Evolutionary conservation across 2,888 invertebrate species (phyloP), one percentile per base, ranked within the genome.

Genomic region (Oxycera nigricornis): DNA sequence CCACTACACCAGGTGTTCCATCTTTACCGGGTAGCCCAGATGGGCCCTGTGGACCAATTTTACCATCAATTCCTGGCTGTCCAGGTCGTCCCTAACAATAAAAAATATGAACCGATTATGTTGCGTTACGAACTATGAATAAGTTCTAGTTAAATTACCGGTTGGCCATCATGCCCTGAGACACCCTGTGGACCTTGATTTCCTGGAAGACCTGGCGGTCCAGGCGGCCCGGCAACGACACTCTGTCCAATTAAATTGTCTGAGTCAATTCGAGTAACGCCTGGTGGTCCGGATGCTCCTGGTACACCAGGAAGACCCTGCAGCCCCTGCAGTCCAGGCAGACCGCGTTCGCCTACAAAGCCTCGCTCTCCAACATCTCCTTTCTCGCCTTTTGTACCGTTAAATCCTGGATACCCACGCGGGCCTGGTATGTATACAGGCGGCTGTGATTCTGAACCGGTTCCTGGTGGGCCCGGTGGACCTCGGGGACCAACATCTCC

Each of bases 21-120:
- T 89, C 88, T 46, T 88, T 86, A 0, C 94, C 95, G 3, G 90
- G 87, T 76, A 89, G 87, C 0, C 94, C 94, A 41, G 91, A 90
- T 76, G 91, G 91, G n/a, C 94, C 94, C 79, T 89, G 87, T 78
- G 90, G 90, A 0, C 93, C 93, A 2, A 86, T 81, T 0, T 85
- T 81, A 1, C 94, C 94, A 0, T 76, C 77, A 7, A 35, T 35
- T n/a, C 82, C 82, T 0, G 90, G 89, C 72, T 90, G 84, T 79
- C 89, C 94, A 86, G 3, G 68, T 22, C 11, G 22, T 14, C 70
- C 78, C 72, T 24, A 68, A 46, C 4, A 6, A 22, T 11, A 55
- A 6, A 55, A 3, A 24, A 24, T 22, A 62, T 26, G 17, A 3
- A 7, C 14, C 14, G 6, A 35, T 35, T 35, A 35, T 7, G 11